Evolutionary conservation across 2,797 vertebrate species (phyloP).

Genomic region (Sciurus vulgaris): DNA sequence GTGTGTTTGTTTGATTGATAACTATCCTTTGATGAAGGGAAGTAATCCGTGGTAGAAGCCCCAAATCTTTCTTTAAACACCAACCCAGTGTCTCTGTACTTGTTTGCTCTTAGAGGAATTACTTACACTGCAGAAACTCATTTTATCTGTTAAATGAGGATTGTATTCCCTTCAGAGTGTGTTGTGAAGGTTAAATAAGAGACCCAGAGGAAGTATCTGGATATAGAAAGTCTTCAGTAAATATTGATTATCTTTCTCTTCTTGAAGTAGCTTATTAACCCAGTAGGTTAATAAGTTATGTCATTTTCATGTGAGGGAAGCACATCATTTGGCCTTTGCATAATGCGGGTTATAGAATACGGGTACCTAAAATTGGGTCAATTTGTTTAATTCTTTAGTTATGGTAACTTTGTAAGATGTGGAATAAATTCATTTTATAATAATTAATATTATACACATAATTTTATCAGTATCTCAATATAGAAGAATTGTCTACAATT

Average conservation of each 20-base stretch:
- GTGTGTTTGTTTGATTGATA: background rate
- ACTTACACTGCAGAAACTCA: background rate
- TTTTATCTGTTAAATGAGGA: constrained; percentile 15
- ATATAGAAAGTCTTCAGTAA: constrained; percentile 31
- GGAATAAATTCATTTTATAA: constrained; percentile 65
- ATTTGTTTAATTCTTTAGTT: constrained; percentile 71
- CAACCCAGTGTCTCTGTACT: background rate
- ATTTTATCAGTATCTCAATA: constrained; percentile 34
- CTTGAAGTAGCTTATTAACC: constrained; percentile 43
- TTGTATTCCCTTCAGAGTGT: background rate
- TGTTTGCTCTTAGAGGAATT: background rate
- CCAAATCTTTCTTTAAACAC: background rate
- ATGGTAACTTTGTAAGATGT: constrained; percentile 24
- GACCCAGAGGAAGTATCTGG: background rate
- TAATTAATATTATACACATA: constrained; percentile 75
- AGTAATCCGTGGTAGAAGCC: background rate
- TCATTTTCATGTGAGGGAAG: constrained; percentile 54
- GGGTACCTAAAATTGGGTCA: constrained; percentile 8
- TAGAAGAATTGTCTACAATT: constrained; percentile 67
- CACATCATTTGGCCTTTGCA: constrained; percentile 53
- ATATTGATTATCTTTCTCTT: constrained; percentile 52
- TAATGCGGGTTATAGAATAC: constrained; percentile 74
- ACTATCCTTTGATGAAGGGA: background rate
- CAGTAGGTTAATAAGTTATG: constrained; percentile 34
- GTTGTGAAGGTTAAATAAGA: constrained; percentile 44